phyloP scores from a whole-genome alignment of 1,140 invertebrate species.

The Drosophila guanche region DNA sequence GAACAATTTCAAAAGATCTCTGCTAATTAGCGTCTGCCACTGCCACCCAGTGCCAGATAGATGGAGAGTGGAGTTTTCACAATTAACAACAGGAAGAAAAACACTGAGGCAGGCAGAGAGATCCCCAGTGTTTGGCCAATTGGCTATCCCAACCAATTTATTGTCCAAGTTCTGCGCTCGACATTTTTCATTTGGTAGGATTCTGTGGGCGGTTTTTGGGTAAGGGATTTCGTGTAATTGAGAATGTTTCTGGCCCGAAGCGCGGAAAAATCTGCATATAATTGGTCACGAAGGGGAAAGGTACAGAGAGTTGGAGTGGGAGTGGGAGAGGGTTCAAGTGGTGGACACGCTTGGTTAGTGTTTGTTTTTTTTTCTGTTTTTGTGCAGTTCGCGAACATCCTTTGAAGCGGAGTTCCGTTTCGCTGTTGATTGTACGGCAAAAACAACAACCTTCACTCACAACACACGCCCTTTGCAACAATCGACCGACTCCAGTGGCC shows the following conservation, averaged over 20 bases:
- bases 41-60: too few species aligned
- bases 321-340: not conserved
- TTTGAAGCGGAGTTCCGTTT: constrained; percentile 31
- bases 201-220: not conserved
- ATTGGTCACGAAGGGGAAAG: constrained; percentile 1
- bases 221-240: constrained; percentile 1
- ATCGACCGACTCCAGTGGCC: constrained; percentile 8
- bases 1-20: too few species aligned
- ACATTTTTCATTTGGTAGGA: not conserved
- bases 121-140: too few species aligned
- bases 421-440: constrained; percentile 9
- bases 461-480: constrained; percentile 6
- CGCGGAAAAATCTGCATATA: constrained; percentile 19
- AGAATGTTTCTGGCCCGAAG: constrained; percentile 3
- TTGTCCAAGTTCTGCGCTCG: too few species aligned
- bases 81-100: too few species aligned
- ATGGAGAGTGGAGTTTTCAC: too few species aligned
- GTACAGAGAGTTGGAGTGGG: not conserved
- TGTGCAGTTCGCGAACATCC: constrained; percentile 11
- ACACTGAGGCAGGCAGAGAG: too few species aligned
- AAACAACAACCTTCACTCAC: constrained; percentile 6
- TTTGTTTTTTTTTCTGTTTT: not conserved
- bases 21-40: too few species aligned
- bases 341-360: constrained; percentile 23
- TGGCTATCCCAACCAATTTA: too few species aligned